phyloP scores from a whole-genome alignment of 92 coral and sea anemone species.

The Heteractis magnifica region DNA sequence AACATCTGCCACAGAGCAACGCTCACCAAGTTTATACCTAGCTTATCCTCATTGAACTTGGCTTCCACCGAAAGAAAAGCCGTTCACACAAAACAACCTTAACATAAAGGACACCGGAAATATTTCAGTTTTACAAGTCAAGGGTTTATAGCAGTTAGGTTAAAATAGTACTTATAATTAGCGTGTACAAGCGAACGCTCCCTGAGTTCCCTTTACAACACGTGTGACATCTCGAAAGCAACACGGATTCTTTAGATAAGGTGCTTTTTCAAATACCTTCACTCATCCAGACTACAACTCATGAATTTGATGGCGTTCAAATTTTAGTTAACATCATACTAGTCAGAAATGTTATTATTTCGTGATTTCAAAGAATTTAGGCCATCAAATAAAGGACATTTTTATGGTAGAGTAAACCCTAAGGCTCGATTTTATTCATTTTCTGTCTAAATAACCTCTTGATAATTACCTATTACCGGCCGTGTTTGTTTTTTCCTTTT shows the following conservation, averaged over 20 bases:
- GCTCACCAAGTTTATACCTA: background rate
- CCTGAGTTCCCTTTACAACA: background rate
- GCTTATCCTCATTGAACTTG: constrained; percentile 20
- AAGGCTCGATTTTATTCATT: background rate
- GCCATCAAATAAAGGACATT: background rate
- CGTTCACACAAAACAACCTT: constrained; percentile 14
- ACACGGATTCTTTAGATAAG: background rate
- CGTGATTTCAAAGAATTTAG: background rate
- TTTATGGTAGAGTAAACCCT: background rate
- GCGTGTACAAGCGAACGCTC: constrained; percentile 2
- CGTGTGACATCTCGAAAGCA: constrained; percentile 10
- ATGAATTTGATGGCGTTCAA: background rate
- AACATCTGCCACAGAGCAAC: constrained; percentile 21
- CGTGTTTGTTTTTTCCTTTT: background rate
- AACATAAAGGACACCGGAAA: constrained; percentile 2
- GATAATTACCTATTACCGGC: background rate
- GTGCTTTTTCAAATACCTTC: background rate
- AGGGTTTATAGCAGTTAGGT: constrained; percentile 7
- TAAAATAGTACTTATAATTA: constrained; percentile 3
- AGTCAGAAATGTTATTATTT: background rate
- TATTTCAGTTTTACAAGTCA: background rate
- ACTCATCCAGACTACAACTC: background rate
- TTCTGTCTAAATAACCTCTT: constrained; percentile 3
- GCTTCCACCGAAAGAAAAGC: background rate
- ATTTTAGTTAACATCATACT: background rate